Base-by-base conservation (phyloP, 2,797 vertebrate genomes). In the Ciconia nigra region DNA sequence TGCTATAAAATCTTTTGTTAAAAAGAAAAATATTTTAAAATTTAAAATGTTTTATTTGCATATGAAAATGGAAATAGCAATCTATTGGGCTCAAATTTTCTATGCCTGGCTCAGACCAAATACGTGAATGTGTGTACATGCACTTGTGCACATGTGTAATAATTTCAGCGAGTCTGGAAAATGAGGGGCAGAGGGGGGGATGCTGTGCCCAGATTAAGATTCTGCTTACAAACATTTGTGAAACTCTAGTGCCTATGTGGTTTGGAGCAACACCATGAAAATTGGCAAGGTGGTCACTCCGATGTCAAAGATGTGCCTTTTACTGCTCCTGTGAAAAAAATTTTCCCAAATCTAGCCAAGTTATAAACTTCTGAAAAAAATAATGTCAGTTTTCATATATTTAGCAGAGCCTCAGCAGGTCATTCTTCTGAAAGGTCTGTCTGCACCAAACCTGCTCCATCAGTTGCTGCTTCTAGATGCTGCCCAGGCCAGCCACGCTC, bases 301-400 rank as follows among this genome's bases (percentile, higher is more conserved):
- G 87, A 89, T 94, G 93, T 96, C 83, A 94, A 92, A 87, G 93
- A 91, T 81, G 74, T 62, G 65, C 69, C 65, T 94, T 97, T 83
- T 49, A 37, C 44, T 37, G 41, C 44, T 93, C 37, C 61, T 28
- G 25, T 8, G 47, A 2, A 66, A 66, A 78, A 31, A 54, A 61
- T 22, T 15, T 5, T 51, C 59, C n/a, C 47, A 42, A 87, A 78
- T 65, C 65, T 77, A 57, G 52, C 44, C 78, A 71, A 83, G 49
- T 59, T 80, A 74, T 61, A 87, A 93, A 94, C 35, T 49, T 58
- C 41, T 67, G 77, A 65, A 84, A 76, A 66, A 63, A 33, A 55
- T 14, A 42, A 49, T 55, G 61, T 91, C 35, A 42, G 25, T 79
- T 97, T 90, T 94, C 77, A 80, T 51, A 20, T 9, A 57, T 24